Evolutionary conservation across 2,888 invertebrate genomes (phyloP).

Genomic region (Strigamia crassipes): DNA sequence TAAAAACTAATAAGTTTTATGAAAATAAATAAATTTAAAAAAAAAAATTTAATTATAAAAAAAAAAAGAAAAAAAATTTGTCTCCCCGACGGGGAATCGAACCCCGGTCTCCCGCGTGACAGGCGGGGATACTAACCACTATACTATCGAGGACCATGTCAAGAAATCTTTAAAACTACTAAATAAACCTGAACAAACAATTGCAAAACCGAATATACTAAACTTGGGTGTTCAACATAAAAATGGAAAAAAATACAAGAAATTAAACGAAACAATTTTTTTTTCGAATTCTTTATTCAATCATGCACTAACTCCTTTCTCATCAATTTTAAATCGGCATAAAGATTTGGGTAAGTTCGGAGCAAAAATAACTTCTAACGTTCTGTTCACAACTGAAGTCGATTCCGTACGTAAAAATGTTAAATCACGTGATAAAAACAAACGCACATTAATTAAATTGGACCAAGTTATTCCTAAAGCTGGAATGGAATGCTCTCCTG

Average conservation of each 20-base stretch:
- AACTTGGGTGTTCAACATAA: too few relatives aligned
- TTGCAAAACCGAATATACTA: too few relatives aligned
- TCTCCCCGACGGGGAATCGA: slow-evolving; percentile 64
- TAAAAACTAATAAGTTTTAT: too few relatives aligned
- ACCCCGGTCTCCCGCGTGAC: slow-evolving; percentile 64
- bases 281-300: background rate
- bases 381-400: background rate
- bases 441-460: slow-evolving; percentile 56
- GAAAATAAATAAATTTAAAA: background rate
- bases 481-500: slow-evolving; percentile 51
- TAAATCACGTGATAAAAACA: slow-evolving; percentile 54
- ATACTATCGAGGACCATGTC: slow-evolving; percentile 61
- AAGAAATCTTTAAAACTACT: slow-evolving; percentile 39
- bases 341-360: slow-evolving; percentile 20
- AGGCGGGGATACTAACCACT: slow-evolving; percentile 64
- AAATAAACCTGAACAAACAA: too few relatives aligned
- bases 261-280: background rate
- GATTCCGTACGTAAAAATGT: background rate
- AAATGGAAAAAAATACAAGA: background rate
- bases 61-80: slow-evolving; percentile 49
- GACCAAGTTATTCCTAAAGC: slow-evolving; percentile 58
- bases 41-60: too few relatives aligned
- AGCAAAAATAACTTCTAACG: slow-evolving; percentile 32
- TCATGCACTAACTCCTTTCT: background rate
- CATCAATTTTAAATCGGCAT: slow-evolving; percentile 27